A percentile compares a stretch with the other conserved stretches of the same genome.
Evolutionary conservation across 2,888 invertebrate species (phyloP).

Genomic region (Lamellibrachia satsuma): DNA sequence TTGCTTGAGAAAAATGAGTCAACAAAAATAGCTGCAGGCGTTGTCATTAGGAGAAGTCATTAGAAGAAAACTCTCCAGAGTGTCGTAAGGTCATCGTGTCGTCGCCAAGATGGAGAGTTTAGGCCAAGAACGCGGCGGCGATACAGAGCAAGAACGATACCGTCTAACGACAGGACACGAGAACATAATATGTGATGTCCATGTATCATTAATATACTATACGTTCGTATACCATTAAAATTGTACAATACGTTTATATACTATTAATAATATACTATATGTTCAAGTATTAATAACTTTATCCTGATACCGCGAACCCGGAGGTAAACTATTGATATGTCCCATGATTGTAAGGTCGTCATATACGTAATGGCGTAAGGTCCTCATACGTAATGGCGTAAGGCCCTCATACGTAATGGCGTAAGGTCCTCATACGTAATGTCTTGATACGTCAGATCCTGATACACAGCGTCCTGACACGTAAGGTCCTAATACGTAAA

Average conservation of each 20-base stretch:
- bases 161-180: background rate
- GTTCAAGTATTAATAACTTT: no score
- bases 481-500: background rate
- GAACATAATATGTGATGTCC: background rate
- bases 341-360: background rate
- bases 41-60: background rate
- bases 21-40: constrained; percentile 7
- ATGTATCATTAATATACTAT: no score
- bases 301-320: no score
- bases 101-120: background rate
- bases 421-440: background rate
- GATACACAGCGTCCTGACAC: no score
- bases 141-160: background rate
- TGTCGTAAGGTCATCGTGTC: background rate
- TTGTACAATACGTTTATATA: background rate
- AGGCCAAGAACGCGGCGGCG: background rate
- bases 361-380: background rate
- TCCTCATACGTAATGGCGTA: background rate
- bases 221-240: no score
- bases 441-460: no score
- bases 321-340: no score
- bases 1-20: constrained; percentile 17
- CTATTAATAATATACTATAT: background rate
- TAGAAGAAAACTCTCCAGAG: background rate
- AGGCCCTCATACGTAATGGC: background rate